A percentile compares a stretch with the other conserved stretches of the same genome.
These are phyloP conservation scores for Laticauda laticaudata DNA, from an alignment of 2,113 vertebrate genomes.

Conservation along the genomic window DNA sequence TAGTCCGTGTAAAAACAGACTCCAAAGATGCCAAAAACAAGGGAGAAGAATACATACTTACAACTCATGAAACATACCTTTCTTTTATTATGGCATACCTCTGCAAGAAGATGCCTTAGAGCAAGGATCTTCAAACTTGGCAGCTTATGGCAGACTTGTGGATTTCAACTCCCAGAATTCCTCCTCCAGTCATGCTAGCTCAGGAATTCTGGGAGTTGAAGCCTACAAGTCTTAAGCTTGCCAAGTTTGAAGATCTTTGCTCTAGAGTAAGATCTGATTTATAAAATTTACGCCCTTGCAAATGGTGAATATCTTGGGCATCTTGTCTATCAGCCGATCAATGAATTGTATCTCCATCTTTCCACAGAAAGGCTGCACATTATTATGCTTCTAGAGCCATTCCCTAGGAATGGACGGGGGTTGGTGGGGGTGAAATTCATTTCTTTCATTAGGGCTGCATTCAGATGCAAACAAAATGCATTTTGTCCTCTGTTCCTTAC, in stretches of 20 bases:
- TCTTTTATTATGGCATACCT: neutral
- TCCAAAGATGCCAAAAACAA: neutral
- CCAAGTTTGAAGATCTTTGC: no score
- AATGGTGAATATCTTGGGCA: neutral
- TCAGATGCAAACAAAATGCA: neutral
- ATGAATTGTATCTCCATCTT: neutral
- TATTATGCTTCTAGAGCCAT: neutral
- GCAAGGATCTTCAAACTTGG: no score
- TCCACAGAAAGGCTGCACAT: neutral
- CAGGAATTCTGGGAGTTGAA: no score
- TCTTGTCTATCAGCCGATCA: neutral
- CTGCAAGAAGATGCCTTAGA: neutral
- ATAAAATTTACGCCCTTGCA: neutral
- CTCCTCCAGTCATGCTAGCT: no score
- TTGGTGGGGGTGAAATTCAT: neutral
- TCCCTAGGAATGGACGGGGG: neutral
- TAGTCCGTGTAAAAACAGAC: neutral
- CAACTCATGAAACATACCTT: neutral
- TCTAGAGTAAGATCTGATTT: neutral
- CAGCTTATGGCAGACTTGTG: no score
- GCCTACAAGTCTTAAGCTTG: no score
- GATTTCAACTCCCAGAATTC: no score
- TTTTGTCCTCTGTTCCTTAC: neutral
- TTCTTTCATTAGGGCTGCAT: neutral
- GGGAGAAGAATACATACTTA: neutral